phyloP scores from a whole-genome alignment of 2,888 invertebrate species.

The Meiosimyza decipiens region DNA sequence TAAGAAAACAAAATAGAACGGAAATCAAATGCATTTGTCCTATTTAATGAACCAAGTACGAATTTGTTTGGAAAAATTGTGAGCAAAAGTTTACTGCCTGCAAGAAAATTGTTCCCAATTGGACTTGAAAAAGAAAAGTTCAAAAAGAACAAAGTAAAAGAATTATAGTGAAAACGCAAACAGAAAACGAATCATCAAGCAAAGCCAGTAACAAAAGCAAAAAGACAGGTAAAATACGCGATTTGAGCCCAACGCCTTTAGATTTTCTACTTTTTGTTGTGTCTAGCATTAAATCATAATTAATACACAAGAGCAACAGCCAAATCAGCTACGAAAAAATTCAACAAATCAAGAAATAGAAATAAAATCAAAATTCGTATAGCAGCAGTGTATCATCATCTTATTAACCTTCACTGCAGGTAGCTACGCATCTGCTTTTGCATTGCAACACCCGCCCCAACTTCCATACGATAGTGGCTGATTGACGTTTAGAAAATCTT shows the following conservation, averaged over 20 bases:
- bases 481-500: no score
- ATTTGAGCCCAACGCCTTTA: conserved; percentile 34
- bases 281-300: neutral
- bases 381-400: no score
- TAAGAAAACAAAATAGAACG: conserved; percentile 27
- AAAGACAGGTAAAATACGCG: conserved; percentile 17
- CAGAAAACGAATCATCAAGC: conserved; percentile 37
- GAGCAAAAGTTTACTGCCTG: neutral
- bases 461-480: no score
- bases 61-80: neutral
- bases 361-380: no score
- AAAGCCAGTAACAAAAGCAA: conserved; percentile 43
- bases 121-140: conserved; percentile 42
- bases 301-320: conserved; percentile 7
- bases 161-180: conserved; percentile 31
- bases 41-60: conserved; percentile 33
- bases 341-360: neutral
- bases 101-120: conserved; percentile 41
- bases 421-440: no score
- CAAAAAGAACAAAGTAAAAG: conserved; percentile 24
- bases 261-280: conserved; percentile 9
- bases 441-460: no score
- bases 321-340: conserved; percentile 20
- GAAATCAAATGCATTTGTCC: conserved; percentile 13
- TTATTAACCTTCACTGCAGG: no score